phyloP scores from a whole-genome alignment of 2,797 vertebrate species.

The Pelobates cultripes region DNA sequence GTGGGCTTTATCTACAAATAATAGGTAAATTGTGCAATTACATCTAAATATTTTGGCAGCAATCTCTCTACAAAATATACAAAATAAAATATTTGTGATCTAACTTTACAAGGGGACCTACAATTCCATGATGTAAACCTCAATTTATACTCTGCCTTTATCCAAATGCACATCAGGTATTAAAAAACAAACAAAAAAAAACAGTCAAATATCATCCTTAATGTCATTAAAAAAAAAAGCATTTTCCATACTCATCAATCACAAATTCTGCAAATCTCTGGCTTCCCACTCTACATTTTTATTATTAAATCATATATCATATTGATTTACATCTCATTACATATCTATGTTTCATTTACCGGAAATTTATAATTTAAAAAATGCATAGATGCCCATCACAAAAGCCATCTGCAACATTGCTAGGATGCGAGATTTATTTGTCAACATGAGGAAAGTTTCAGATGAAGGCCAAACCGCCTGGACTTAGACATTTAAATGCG shows the following conservation, averaged over 20 bases:
- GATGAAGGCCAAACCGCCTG: slow-evolving; percentile 13
- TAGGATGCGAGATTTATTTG: not conserved
- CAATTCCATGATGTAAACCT: not conserved
- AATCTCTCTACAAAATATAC: too few relatives aligned
- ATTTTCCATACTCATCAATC: not conserved
- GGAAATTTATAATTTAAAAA: not conserved
- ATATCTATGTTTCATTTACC: slow-evolving; percentile 9
- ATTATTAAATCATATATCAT: slow-evolving; percentile 24
- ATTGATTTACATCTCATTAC: slow-evolving; percentile 26
- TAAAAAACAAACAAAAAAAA: not conserved
- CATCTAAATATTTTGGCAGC: too few relatives aligned
- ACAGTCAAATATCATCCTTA: not conserved
- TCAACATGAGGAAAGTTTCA: slow-evolving; percentile 9
- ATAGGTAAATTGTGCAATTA: too few relatives aligned
- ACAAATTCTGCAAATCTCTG: not conserved
- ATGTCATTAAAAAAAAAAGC: not conserved
- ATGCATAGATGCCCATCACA: slow-evolving; percentile 6
- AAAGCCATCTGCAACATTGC: not conserved
- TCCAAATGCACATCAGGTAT: not conserved
- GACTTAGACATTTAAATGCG: slow-evolving; percentile 32
- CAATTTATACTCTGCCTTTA: not conserved
- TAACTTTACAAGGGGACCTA: not conserved
- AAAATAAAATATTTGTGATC: not conserved
- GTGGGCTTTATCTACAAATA: too few relatives aligned
- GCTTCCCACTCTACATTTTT: slow-evolving; percentile 12